Conservation (phyloP, 1,140 invertebrate species). For the Rhynchophorus ferrugineus region DNA sequence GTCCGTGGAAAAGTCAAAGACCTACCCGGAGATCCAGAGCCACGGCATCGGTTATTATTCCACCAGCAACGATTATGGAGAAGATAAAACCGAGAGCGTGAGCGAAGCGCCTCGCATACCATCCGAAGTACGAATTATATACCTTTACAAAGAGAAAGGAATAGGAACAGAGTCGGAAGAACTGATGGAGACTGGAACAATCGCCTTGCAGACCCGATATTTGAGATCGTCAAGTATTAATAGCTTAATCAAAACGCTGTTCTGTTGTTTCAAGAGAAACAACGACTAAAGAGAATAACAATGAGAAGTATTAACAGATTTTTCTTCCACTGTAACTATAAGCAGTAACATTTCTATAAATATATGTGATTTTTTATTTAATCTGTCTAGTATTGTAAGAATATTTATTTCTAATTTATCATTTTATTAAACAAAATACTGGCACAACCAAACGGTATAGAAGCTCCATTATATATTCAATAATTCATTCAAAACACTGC, state of each 20-base stretch:
- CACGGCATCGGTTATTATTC: slow-evolving; percentile 11
- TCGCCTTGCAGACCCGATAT: slow-evolving; percentile 12
- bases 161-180: slow-evolving; percentile 15
- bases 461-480: no score
- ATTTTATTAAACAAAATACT: no score
- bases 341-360: no score
- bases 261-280: slow-evolving; percentile 12
- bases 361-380: not conserved
- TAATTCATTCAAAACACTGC: no score
- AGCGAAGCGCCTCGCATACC: not conserved
- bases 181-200: slow-evolving; percentile 5
- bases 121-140: slow-evolving; percentile 14
- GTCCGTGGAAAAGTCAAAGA: slow-evolving; percentile 14
- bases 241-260: slow-evolving; percentile 8
- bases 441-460: no score
- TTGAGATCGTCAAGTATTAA: not conserved
- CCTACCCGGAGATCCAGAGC: slow-evolving; percentile 15
- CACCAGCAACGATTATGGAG: not conserved
- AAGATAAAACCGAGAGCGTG: not conserved
- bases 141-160: slow-evolving; percentile 16
- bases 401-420: no score
- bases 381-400: not conserved
- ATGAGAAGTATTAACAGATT: not conserved
- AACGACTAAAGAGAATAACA: slow-evolving; percentile 1
- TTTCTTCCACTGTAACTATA: no score